These are phyloP conservation scores for Recurvirostra avosetta DNA, from an alignment of 2,113 vertebrate genomes.

Conservation along the genomic window DNA sequence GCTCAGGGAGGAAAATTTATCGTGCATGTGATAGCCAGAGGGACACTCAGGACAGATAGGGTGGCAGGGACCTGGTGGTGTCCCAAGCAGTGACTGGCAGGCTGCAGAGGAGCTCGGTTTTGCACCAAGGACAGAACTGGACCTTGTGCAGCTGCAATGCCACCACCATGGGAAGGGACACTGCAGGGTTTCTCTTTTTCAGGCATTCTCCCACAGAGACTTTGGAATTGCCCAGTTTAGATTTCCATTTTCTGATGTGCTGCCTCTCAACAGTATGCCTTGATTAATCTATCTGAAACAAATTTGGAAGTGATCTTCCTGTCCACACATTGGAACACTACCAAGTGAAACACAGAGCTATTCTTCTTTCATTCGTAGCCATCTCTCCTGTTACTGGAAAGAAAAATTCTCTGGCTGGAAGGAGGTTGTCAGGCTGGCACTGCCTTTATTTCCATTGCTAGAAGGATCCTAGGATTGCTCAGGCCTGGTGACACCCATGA, in stretches of 20 bases:
- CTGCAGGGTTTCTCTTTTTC: neutral
- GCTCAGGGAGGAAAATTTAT: neutral
- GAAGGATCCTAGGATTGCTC: neutral
- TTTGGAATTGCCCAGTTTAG: neutral
- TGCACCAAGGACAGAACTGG: neutral
- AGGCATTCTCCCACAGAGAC: neutral
- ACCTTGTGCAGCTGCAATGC: neutral
- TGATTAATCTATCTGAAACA: neutral
- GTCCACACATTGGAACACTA: neutral
- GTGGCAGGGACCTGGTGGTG: neutral
- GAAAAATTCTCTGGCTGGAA: neutral
- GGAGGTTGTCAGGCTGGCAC: neutral
- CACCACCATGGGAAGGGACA: accelerated
- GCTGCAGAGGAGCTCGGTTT: neutral
- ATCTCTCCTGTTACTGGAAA: neutral
- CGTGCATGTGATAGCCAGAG: neutral
- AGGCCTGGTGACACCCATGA: accelerated
- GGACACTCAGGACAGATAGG: neutral
- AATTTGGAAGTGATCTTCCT: neutral
- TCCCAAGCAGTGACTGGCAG: neutral
- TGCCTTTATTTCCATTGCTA: neutral
- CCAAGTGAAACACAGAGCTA: neutral
- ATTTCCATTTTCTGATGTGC: neutral
- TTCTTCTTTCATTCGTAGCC: neutral
- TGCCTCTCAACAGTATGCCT: neutral